Conservation (phyloP, 2,797 vertebrate species). For the Danio tinwini region DNA sequence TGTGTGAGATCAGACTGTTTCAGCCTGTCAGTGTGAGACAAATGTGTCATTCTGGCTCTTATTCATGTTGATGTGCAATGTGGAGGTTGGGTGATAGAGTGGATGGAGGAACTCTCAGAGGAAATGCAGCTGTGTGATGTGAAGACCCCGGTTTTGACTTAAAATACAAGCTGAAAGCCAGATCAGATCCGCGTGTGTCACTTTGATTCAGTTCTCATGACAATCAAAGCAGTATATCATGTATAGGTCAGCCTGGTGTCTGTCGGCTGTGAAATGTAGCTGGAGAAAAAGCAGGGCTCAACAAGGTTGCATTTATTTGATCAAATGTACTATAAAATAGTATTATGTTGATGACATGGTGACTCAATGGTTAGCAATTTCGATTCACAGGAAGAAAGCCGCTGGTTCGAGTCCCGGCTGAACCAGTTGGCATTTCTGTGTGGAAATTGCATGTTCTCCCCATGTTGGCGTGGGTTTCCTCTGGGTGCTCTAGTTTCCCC, state of each 20-base stretch:
- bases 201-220: conserved; percentile 18
- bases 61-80: conserved; percentile 41
- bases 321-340: not conserved
- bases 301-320: not conserved
- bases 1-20: conserved; percentile 44
- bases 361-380: too few relatives aligned
- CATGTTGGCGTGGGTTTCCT: too few relatives aligned
- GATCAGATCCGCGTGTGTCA: conserved; percentile 29
- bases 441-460: too few relatives aligned
- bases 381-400: too few relatives aligned
- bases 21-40: conserved; percentile 42
- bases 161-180: conserved; percentile 4
- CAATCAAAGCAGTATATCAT: conserved; percentile 16
- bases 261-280: not conserved
- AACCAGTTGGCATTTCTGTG: too few relatives aligned
- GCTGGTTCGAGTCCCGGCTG: too few relatives aligned
- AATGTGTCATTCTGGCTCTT: conserved; percentile 35
- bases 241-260: not conserved
- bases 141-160: conserved; percentile 10
- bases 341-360: too few relatives aligned
- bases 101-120: conserved; percentile 30
- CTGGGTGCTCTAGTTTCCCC: too few relatives aligned
- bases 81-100: conserved; percentile 15
- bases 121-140: conserved; percentile 3
- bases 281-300: not conserved